phyloP scores from a whole-genome alignment of 2,888 invertebrate species.

The Patella ulyssiponensis region DNA sequence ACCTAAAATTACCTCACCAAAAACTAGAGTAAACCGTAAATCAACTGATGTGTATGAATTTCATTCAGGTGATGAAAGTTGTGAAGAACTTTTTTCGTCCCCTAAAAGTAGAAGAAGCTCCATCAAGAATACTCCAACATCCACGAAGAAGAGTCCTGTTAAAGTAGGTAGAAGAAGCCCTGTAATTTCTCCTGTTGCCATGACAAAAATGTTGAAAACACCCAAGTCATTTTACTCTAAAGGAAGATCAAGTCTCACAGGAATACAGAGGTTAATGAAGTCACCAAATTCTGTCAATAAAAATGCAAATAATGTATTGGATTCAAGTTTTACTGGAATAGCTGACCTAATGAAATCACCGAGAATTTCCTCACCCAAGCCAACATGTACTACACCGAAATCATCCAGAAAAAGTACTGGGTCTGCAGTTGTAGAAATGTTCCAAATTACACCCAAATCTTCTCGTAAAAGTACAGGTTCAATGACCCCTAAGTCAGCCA shows the following conservation, averaged over 20 bases:
- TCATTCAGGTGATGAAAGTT: conserved; percentile 1
- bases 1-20: conserved; percentile 8
- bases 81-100: conserved; percentile 8
- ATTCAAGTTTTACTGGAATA: conserved; percentile 35
- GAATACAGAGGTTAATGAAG: not conserved
- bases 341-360: conserved; percentile 34
- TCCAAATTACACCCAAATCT: conserved; percentile 24
- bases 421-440: conserved; percentile 26
- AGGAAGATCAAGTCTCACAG: conserved; percentile 18
- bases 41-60: not conserved
- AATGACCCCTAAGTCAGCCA: conserved; percentile 14
- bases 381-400: conserved; percentile 31
- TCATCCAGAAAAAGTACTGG: conserved; percentile 24
- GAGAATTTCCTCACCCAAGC: conserved; percentile 27
- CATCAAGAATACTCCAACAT: conserved; percentile 13
- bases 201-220: not conserved
- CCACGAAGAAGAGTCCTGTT: conserved; percentile 24
- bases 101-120: not conserved
- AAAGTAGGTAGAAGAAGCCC: conserved; percentile 17
- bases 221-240: conserved; percentile 17
- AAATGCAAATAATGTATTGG: not conserved
- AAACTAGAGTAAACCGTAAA: not conserved
- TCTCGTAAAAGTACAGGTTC: conserved; percentile 1
- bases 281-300: conserved; percentile 2
- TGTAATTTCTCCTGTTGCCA: conserved; percentile 23